Evolutionary conservation across 2,888 invertebrate genomes (phyloP).

Genomic region (Cerastis rubricosa): DNA sequence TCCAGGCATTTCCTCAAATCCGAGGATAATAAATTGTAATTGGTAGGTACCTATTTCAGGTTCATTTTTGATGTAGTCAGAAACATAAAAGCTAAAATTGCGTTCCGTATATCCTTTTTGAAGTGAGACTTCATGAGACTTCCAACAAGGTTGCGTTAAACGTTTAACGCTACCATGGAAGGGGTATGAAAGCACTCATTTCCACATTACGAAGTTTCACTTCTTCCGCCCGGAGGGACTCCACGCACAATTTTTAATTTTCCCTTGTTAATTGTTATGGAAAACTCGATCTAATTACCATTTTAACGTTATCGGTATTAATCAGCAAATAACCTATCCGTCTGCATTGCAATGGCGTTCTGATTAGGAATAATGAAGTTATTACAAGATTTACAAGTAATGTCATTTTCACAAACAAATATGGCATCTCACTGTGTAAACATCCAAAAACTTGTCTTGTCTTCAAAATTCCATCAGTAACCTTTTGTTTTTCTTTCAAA

Average conservation of each 20-base stretch:
- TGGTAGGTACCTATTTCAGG: neutral
- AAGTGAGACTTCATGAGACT: too few species aligned
- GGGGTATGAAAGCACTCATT: too few species aligned
- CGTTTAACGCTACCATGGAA: too few species aligned
- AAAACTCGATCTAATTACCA: neutral
- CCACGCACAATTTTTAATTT: too few species aligned
- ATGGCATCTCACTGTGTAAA: neutral
- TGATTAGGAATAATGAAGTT: too few species aligned
- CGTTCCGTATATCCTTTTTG: neutral
- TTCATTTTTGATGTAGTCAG: neutral
- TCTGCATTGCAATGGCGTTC: neutral
- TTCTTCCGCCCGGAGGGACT: too few species aligned
- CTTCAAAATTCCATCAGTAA: constrained; percentile 24
- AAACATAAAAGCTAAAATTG: neutral
- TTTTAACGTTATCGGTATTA: neutral
- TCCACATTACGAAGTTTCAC: too few species aligned
- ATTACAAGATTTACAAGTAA: too few species aligned
- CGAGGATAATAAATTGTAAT: neutral
- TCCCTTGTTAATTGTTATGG: neutral
- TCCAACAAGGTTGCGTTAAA: too few species aligned
- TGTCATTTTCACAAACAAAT: too few species aligned
- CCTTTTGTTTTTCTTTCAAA: constrained; percentile 23
- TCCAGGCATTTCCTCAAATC: constrained; percentile 6
- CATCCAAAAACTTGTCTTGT: neutral
- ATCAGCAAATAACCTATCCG: neutral